Evolutionary conservation across 2,888 invertebrate genomes (phyloP).

Genomic region (Aphrophora alni): DNA sequence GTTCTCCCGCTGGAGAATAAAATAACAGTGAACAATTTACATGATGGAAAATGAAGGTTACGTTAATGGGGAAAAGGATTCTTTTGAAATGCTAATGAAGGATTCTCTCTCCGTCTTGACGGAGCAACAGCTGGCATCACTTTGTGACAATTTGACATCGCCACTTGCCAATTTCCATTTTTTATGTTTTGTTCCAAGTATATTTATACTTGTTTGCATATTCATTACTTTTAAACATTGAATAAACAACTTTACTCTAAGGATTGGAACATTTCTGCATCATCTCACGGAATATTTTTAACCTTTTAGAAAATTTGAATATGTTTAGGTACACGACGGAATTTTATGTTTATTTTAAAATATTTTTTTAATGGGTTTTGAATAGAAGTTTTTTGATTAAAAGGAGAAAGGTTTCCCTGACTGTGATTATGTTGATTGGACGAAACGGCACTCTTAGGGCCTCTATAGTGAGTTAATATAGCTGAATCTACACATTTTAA

Average conservation of each 20-base stretch:
- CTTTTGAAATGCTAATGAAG: constrained; percentile 9
- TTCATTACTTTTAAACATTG: background rate
- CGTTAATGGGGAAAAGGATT: background rate
- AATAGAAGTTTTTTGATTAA: too few relatives aligned
- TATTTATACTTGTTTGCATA: constrained; percentile 6
- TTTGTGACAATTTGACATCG: background rate
- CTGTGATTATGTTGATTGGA: too few relatives aligned
- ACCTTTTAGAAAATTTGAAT: too few relatives aligned
- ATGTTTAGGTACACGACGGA: too few relatives aligned
- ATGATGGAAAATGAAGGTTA: background rate
- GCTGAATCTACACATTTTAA: too few relatives aligned
- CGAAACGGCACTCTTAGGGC: too few relatives aligned
- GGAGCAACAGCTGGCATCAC: background rate
- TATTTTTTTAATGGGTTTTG: too few relatives aligned
- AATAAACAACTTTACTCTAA: background rate
- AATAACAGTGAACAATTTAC: background rate
- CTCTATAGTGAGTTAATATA: too few relatives aligned
- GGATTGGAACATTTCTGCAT: too few relatives aligned
- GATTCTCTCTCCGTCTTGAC: background rate
- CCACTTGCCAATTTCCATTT: background rate
- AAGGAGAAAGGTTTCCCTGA: too few relatives aligned
- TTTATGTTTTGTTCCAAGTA: background rate
- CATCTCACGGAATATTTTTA: too few relatives aligned
- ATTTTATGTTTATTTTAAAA: too few relatives aligned
- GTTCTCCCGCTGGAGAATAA: background rate